Evolutionary conservation across 2,113 vertebrate genomes (phyloP), one percentile per base, ranked within the genome.

Genomic region (Pongo pygmaeus): DNA sequence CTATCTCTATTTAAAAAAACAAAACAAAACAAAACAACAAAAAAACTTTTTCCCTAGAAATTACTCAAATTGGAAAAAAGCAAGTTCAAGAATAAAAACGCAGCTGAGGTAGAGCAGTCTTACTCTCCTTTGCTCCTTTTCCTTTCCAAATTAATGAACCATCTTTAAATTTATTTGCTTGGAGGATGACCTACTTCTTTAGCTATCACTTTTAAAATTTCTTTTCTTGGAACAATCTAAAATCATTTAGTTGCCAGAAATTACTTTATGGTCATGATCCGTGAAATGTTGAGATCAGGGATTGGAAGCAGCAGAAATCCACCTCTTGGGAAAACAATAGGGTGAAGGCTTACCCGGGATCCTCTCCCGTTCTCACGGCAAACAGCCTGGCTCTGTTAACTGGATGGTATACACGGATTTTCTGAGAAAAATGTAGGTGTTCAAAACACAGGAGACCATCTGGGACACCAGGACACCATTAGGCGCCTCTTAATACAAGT

Each of bases 111-210:
- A 55, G 13, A 70, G 25, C 59, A 18, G 50, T 48, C n/a, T 32
- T 32, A 1, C 25, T 59, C 10, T 61, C 43, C n/a, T n/a, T 91
- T 79, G 38, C 18, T 89, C 10, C 23, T n/a, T 87, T 61, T 95
- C 12, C 57, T 89, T 85, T 55, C 70, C 88, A 48, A 55, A 55
- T 96, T 64, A n/a, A 59, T 84, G 61, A 75, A 83, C 72, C 4
- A 64, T 69, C 77, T 87, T 67, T 88, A 38, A 48, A 77, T 93
- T 43, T 94, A 55, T 80, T 91, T 87, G 46, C 61, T 94, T 95
- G 61, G 91, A 93, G 79, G 77, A 4, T 92, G 93, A 94, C 84
- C 93, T 96, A 92, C 50, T 97, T 95, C 84, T 92, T 86, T 46
- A 55, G 61, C 85, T 84, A 30, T 94, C 77, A 61, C 7, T 90